Percentiles rank a stretch among this genome's conserved stretches.
Evolutionary conservation across 2,888 invertebrate genomes (phyloP).

Genomic region (Polymixis lichenea): DNA sequence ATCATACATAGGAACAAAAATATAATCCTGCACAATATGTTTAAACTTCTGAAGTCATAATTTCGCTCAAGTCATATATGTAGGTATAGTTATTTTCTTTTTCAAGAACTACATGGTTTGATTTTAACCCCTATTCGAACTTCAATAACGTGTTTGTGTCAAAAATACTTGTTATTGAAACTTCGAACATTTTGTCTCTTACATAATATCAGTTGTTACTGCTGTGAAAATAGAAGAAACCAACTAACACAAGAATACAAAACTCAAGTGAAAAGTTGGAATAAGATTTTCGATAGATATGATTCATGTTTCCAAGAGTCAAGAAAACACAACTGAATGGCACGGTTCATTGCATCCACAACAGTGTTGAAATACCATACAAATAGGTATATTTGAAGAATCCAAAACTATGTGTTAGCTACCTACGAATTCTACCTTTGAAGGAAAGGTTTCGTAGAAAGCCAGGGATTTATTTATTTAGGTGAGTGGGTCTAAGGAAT

Average conservation of each 20-base stretch:
- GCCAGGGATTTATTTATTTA: slow-evolving; percentile 46
- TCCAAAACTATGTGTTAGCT: slow-evolving; percentile 10
- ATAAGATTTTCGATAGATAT: slow-evolving; percentile 45
- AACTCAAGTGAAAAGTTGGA: slow-evolving; percentile 46
- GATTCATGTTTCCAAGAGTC: slow-evolving; percentile 39
- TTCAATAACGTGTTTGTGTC: slow-evolving; percentile 6
- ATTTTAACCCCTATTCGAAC: background rate
- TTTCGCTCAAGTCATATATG: no score
- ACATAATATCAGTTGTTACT: slow-evolving; percentile 26
- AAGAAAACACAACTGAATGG: slow-evolving; percentile 50
- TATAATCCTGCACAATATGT: background rate
- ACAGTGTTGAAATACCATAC: slow-evolving; percentile 34
- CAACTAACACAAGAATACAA: slow-evolving; percentile 25
- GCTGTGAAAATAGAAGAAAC: slow-evolving; percentile 27
- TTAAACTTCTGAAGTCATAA: background rate
- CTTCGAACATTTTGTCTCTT: slow-evolving; percentile 5
- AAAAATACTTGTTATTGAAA: slow-evolving; percentile 25
- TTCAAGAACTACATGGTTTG: background rate
- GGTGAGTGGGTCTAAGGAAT: slow-evolving; percentile 34
- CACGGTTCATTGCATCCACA: slow-evolving; percentile 48
- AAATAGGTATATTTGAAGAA: slow-evolving; percentile 28
- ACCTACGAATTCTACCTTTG: background rate
- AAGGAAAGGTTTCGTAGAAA: slow-evolving; percentile 30
- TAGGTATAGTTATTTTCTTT: background rate
- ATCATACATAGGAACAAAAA: background rate